phyloP scores from a whole-genome alignment of 1,140 invertebrate genomes.

The Drosophila busckii region DNA sequence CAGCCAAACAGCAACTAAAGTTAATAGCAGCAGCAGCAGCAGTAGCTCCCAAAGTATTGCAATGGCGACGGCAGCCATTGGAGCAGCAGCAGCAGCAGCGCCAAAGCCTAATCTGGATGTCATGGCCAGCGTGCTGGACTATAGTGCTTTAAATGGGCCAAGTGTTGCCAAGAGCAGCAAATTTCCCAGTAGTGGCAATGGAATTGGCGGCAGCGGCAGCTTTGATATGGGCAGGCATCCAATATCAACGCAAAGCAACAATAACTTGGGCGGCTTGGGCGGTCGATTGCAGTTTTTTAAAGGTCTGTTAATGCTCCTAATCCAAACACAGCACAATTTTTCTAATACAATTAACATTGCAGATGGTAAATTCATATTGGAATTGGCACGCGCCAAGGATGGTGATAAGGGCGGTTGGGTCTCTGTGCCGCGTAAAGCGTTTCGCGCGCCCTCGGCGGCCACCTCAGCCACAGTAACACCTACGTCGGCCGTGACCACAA shows the following conservation, averaged over 20 bases:
- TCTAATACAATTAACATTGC: not conserved
- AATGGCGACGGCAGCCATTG: constrained; percentile 57
- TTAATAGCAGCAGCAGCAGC: constrained; percentile 33
- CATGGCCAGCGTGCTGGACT: constrained; percentile 62
- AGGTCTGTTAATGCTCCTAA: constrained; percentile 63
- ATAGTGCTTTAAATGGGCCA: constrained; percentile 54
- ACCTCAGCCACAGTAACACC: constrained; percentile 80
- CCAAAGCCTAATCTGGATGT: constrained; percentile 41
- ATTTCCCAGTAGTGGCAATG: constrained; percentile 18
- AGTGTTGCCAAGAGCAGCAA: constrained; percentile 43
- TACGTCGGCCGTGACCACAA: constrained; percentile 80
- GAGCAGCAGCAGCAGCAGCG: constrained; percentile 28
- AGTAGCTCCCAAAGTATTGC: constrained; percentile 26
- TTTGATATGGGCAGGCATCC: constrained; percentile 75
- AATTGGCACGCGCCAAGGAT: constrained; percentile 89
- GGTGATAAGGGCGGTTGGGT: constrained; percentile 91
- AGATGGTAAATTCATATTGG: constrained; percentile 94
- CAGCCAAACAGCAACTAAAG: constrained; percentile 42
- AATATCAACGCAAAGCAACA: constrained; percentile 61
- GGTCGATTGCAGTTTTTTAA: constrained; percentile 81
- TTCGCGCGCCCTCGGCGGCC: constrained; percentile 85
- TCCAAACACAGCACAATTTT: not conserved
- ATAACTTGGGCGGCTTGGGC: constrained; percentile 57
- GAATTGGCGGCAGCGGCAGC: constrained; percentile 28
- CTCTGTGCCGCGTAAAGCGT: constrained; percentile 90